Evolutionary conservation across 2,888 invertebrate species (phyloP).

Genomic region (Pollenia angustigena): DNA sequence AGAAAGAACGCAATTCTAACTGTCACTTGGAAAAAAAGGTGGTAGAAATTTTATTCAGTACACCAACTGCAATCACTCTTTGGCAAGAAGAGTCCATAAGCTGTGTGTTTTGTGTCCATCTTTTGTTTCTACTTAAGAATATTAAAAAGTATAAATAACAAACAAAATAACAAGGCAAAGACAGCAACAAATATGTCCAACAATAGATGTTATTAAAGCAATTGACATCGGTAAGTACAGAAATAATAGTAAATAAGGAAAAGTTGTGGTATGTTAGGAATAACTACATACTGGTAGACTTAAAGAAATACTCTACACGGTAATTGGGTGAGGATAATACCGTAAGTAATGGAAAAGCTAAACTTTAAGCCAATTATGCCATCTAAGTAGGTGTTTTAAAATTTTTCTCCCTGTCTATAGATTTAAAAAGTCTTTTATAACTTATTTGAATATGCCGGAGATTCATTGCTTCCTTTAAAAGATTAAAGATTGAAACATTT

Average conservation of each 20-base stretch:
- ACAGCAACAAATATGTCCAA: neutral
- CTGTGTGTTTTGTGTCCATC: constrained; percentile 57
- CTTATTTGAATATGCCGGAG: too few relatives aligned
- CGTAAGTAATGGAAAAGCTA: too few relatives aligned
- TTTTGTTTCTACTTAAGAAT: constrained; percentile 57
- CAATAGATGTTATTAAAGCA: constrained; percentile 33
- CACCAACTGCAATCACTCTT: constrained; percentile 30
- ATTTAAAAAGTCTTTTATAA: too few relatives aligned
- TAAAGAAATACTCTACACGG: neutral
- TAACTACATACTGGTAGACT: neutral
- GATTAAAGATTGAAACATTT: too few relatives aligned
- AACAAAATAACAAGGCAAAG: constrained; percentile 1
- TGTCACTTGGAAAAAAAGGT: constrained; percentile 59
- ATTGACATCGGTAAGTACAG: constrained; percentile 42
- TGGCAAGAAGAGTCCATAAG: constrained; percentile 35
- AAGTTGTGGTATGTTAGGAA: neutral
- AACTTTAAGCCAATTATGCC: too few relatives aligned
- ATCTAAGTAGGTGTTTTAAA: too few relatives aligned
- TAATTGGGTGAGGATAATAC: too few relatives aligned
- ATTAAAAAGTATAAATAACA: constrained; percentile 58
- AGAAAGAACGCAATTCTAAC: constrained; percentile 53
- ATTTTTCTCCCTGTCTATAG: too few relatives aligned
- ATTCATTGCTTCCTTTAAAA: too few relatives aligned
- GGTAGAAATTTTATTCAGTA: constrained; percentile 36
- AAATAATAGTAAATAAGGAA: neutral